phyloP scores from a whole-genome alignment of 2,888 invertebrate genomes.

The Lasius fuliginosus region DNA sequence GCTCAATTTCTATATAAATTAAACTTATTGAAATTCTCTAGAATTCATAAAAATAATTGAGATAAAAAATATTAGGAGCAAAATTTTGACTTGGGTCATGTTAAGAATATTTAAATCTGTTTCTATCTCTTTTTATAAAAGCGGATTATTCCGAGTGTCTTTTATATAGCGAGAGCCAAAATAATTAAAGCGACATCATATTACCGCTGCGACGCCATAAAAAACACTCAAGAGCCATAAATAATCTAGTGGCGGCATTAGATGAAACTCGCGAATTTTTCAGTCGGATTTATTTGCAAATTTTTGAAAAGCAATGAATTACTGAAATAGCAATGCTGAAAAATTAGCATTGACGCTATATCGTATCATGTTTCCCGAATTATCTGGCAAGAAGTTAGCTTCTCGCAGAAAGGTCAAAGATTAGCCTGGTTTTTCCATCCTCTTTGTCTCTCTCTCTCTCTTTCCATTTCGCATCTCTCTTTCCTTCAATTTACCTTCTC shows the following conservation, averaged over 20 bases:
- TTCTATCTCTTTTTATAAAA: not conserved
- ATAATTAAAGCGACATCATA: slow-evolving; percentile 35
- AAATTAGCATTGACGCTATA: slow-evolving; percentile 5
- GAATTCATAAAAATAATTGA: not conserved
- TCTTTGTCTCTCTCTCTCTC: not conserved
- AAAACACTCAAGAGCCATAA: not conserved
- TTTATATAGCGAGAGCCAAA: not conserved
- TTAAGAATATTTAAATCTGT: not conserved
- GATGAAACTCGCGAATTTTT: slow-evolving; percentile 10
- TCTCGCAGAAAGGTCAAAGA: slow-evolving; percentile 32
- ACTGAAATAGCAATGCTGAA: not conserved
- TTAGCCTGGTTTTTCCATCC: not conserved
- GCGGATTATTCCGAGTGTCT: not conserved
- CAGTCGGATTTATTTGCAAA: not conserved
- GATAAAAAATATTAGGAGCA: not conserved
- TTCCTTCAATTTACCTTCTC: slow-evolving; percentile 2
- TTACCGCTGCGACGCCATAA: not conserved
- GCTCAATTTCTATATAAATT: not conserved
- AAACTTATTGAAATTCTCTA: not conserved
- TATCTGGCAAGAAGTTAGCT: not conserved
- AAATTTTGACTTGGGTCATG: not conserved
- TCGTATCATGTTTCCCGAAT: not conserved
- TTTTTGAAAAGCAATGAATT: not conserved
- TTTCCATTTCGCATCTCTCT: not conserved
- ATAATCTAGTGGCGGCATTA: not conserved